A percentile compares a stretch with the other conserved stretches of the same genome.
phyloP scores from a whole-genome alignment of 2,797 vertebrate genomes.

The Apogon talboti region DNA sequence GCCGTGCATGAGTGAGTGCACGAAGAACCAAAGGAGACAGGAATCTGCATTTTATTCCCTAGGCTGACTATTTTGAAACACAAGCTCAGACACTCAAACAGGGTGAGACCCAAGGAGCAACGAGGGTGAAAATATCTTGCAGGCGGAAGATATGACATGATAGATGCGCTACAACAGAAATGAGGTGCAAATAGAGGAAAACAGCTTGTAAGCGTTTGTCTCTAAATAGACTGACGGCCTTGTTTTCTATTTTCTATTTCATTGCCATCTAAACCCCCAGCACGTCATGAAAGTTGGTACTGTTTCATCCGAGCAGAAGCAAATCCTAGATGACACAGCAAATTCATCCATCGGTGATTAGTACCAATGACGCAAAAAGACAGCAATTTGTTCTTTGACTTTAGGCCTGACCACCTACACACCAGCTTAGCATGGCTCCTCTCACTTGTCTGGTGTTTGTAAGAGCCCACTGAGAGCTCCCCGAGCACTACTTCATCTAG shows the following conservation, averaged over 20 bases:
- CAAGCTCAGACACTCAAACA: conserved; percentile 52
- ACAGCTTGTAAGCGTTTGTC: conserved; percentile 56
- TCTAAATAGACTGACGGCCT: conserved; percentile 61
- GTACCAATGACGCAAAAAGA: conserved; percentile 53
- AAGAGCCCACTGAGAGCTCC: conserved; percentile 68
- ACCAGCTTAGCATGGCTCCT: conserved; percentile 36
- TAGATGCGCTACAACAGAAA: conserved; percentile 60
- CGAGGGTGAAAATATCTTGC: conserved; percentile 67
- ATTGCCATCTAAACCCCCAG: conserved; percentile 25
- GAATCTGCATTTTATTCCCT: conserved; percentile 77
- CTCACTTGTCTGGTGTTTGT: conserved; percentile 44
- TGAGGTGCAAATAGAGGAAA: conserved; percentile 60
- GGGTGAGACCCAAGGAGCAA: conserved; percentile 60
- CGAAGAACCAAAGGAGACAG: conserved; percentile 62
- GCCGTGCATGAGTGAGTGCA: conserved; percentile 56
- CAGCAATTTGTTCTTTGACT: conserved; percentile 72
- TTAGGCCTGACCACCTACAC: conserved; percentile 74
- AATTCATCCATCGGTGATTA: conserved; percentile 62
- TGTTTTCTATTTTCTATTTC: conserved; percentile 61
- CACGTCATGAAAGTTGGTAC: conserved; percentile 37
- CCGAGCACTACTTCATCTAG: conserved; percentile 68
- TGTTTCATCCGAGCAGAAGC: conserved; percentile 47
- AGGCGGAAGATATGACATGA: conserved; percentile 64
- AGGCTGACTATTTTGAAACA: conserved; percentile 56
- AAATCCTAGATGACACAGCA: conserved; percentile 52